Evolutionary conservation across 2,888 invertebrate genomes (phyloP), one percentile per base, ranked within the genome.

Genomic region (Trissonchulus latispiculum): DNA sequence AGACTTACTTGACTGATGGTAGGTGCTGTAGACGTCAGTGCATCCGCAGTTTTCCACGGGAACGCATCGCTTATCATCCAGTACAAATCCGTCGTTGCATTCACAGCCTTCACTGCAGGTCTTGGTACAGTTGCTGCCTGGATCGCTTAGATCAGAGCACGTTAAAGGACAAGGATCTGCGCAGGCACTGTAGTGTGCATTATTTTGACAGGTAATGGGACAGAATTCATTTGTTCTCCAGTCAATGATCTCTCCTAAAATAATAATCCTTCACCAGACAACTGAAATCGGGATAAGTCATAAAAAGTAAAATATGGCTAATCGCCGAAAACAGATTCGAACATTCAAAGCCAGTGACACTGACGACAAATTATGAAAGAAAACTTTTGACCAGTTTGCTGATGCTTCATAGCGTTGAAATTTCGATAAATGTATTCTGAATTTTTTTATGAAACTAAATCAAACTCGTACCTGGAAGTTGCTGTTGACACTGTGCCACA

Each of bases 61-160:
- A 8, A 79, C 77, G 73, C 79, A 79, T 31, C 71, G 61, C 2
- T 67, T 66, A 1, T 74, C 76, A 72, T 76, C 77, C 2, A 77
- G 71, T 0, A 81, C 78, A 73, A 77, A 81, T 36, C 82, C 82
- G 1, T 76, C 72, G 68, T 80, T 78, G 75, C 82, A 82, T 62
- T 76, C 75, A 74, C 82, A 82, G 3, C 81, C 81, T 72, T 82
- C 81, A 35, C 73, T 72, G 72, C 78, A 79, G 36, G 78, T 77
- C 28, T 59, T 8, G 70, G 28, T 15, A 36, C 66, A 67, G 15
- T 37, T 18, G 28, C 3, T 28, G 74, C 18, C 73, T 70, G 31
- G 72, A 62, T 37, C 73, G 36, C 29, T 61, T 1, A 75, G 76
- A 32, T 77, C 75, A 1, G 78, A 74, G 68, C 79, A 79, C n/a